Conservation (phyloP, 2,888 invertebrate genomes). For the Athalia rosae region DNA sequence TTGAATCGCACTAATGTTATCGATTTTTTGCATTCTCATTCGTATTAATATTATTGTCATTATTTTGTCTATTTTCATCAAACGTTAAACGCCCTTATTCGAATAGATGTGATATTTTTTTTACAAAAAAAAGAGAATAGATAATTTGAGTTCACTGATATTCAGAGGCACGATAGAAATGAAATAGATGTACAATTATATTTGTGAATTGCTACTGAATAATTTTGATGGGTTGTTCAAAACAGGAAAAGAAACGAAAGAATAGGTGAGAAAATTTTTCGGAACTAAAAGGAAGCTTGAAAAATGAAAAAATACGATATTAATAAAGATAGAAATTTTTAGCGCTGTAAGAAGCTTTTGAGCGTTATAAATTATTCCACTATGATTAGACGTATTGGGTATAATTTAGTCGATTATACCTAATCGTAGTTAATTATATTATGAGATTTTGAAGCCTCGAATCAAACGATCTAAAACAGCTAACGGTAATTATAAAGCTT, state of each 20-base stretch:
- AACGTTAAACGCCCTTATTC: conserved; percentile 27
- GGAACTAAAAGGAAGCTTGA: background rate
- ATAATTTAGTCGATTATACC: too few relatives aligned
- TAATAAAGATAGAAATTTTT: background rate
- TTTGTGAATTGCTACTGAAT: too few relatives aligned
- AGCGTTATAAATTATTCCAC: background rate
- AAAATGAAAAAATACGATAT: background rate
- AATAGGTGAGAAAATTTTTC: background rate
- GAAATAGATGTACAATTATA: too few relatives aligned
- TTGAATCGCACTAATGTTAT: background rate
- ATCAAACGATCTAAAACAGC: too few relatives aligned
- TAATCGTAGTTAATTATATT: too few relatives aligned
- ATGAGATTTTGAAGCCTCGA: too few relatives aligned
- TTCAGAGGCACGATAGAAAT: background rate
- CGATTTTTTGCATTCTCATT: conserved; percentile 27
- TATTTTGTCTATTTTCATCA: background rate
- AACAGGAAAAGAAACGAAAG: background rate
- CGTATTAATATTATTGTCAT: background rate
- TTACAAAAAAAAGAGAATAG: background rate
- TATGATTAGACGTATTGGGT: background rate
- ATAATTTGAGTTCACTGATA: conserved; percentile 3
- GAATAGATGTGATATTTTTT: conserved; percentile 2
- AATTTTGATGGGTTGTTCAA: too few relatives aligned
- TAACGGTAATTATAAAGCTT: conserved; percentile 2
- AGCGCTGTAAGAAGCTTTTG: conserved; percentile 4